Evolutionary conservation across 2,113 vertebrate genomes (phyloP).

Genomic region (Apeltes quadracus): DNA sequence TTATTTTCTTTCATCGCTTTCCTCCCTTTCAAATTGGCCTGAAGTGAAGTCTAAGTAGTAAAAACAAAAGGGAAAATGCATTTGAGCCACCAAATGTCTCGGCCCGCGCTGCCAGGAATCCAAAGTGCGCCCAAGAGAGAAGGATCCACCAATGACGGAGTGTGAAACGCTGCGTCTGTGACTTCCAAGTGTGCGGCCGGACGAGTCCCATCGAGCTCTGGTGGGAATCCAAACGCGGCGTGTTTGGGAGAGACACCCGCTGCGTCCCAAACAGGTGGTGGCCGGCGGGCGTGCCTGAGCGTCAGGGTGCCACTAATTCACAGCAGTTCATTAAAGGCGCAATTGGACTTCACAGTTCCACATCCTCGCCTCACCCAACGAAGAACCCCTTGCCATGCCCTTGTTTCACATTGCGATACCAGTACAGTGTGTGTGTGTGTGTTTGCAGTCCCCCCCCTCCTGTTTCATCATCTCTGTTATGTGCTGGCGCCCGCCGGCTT

Average conservation of each 20-base stretch:
- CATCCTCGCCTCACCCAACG: neutral
- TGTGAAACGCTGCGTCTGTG: slow-evolving; percentile 39
- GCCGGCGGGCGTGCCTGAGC: slow-evolving; percentile 6
- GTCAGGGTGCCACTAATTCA: neutral
- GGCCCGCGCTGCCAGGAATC: slow-evolving; percentile 22
- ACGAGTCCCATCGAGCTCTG: slow-evolving; percentile 23
- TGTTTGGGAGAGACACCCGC: neutral
- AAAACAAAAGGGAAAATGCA: slow-evolving; percentile 45
- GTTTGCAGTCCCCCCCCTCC: slow-evolving; percentile 45
- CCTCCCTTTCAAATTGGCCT: slow-evolving; percentile 21
- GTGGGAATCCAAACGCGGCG: slow-evolving; percentile 9
- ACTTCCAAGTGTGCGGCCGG: slow-evolving; percentile 7
- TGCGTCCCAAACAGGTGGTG: slow-evolving; percentile 39
- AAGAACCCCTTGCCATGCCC: neutral
- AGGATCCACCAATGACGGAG: slow-evolving; percentile 2
- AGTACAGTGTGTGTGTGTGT: slow-evolving; percentile 10
- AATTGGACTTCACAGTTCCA: neutral
- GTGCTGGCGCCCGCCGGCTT: slow-evolving; percentile 73
- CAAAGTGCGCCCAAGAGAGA: slow-evolving; percentile 31
- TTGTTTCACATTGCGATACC: slow-evolving; percentile 34
- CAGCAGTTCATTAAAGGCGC: neutral
- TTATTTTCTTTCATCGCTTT: slow-evolving; percentile 42
- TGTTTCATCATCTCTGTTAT: slow-evolving; percentile 82
- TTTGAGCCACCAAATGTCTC: slow-evolving; percentile 29
- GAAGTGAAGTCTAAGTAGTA: slow-evolving; percentile 42